These are phyloP conservation scores for Patella caerulea DNA, from an alignment of 2,888 invertebrate species.

Conservation along the genomic window DNA sequence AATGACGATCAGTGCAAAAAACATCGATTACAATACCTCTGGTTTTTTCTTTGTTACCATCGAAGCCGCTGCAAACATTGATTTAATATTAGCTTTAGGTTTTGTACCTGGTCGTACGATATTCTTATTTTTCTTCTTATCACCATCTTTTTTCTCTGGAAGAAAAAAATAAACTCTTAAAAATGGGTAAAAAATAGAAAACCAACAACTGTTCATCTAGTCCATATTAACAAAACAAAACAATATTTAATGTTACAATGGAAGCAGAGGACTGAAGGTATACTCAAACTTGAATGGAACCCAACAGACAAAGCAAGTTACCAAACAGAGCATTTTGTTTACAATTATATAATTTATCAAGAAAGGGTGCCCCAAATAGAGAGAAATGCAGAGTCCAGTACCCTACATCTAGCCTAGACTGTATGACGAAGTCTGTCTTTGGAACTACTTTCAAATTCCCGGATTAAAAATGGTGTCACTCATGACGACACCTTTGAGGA, in stretches of 20 bases:
- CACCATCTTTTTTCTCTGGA: conserved; percentile 47
- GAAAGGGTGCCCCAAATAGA: too few species aligned
- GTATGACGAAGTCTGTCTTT: too few species aligned
- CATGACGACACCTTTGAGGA: too few species aligned
- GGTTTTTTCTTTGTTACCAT: conserved; percentile 76
- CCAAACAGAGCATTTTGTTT: too few species aligned
- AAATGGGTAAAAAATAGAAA: not conserved
- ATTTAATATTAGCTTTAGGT: conserved; percentile 77
- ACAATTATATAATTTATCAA: too few species aligned
- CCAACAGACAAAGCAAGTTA: too few species aligned
- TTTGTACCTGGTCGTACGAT: conserved; percentile 67
- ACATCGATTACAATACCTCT: conserved; percentile 71
- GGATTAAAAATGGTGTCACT: too few species aligned
- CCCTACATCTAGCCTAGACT: too few species aligned
- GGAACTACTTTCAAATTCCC: too few species aligned
- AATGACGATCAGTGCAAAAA: too few species aligned
- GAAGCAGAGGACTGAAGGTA: not conserved
- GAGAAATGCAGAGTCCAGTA: too few species aligned
- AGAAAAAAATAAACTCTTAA: not conserved
- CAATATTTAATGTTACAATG: not conserved
- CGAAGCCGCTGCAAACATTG: conserved; percentile 81
- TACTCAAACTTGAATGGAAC: too few species aligned
- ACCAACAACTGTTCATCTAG: not conserved
- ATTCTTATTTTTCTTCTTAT: conserved; percentile 66
- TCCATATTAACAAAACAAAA: not conserved